These are phyloP conservation scores for Nothura maculosa DNA, from an alignment of 2,797 vertebrate genomes.

Conservation along the genomic window DNA sequence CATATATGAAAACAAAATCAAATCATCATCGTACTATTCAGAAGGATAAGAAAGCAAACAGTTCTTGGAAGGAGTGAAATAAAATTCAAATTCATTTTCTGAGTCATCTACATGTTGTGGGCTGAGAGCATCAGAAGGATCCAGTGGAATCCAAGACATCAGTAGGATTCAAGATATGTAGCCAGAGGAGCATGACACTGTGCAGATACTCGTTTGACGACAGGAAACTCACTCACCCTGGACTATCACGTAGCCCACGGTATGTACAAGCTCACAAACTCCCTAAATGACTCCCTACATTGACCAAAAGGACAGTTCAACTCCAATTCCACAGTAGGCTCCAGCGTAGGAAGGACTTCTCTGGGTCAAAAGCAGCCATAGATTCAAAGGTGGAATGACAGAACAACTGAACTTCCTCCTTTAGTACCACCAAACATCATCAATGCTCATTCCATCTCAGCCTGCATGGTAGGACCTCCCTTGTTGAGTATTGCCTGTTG, in stretches of 20 bases:
- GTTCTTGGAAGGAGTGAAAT: rapidly evolving
- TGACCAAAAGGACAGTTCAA: not conserved
- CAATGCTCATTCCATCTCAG: not conserved
- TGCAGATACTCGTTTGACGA: not conserved
- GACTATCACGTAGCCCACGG: not conserved
- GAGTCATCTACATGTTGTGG: rapidly evolving
- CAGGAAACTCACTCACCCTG: rapidly evolving
- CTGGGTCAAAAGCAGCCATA: too few species aligned
- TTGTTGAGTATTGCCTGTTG: not conserved
- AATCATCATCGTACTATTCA: not conserved
- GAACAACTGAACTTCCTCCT: too few species aligned
- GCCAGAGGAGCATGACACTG: not conserved
- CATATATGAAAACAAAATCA: not conserved
- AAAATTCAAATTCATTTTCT: not conserved
- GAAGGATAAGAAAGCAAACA: not conserved
- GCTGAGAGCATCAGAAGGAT: not conserved
- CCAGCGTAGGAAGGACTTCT: not conserved
- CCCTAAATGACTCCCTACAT: not conserved
- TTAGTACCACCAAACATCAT: too few species aligned
- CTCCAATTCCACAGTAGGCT: not conserved
- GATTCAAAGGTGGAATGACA: too few species aligned
- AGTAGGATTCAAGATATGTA: rapidly evolving
- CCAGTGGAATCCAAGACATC: rapidly evolving
- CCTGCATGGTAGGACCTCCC: rapidly evolving
- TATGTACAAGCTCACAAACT: rapidly evolving